Conservation (phyloP, 1,140 invertebrate species). For the Adelges cooleyi region DNA sequence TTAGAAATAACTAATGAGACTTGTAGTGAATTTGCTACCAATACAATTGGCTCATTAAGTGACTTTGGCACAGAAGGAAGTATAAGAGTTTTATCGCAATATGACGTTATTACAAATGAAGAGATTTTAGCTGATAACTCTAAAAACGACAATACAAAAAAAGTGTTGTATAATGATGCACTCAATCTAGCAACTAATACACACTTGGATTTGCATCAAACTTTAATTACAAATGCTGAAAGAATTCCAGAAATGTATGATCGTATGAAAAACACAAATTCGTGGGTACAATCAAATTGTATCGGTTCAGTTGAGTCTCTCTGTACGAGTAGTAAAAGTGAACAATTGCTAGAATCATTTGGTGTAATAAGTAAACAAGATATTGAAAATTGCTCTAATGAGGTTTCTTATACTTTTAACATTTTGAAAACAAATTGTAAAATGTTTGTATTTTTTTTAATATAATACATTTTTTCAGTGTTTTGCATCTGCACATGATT, state of each 20-base stretch:
- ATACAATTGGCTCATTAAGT: not conserved
- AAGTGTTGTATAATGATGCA: conserved; percentile 2
- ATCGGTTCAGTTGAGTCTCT: not conserved
- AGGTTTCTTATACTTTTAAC: too few relatives aligned
- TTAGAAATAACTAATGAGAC: not conserved
- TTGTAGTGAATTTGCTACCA: not conserved
- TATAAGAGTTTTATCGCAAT: conserved; percentile 4
- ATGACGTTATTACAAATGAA: conserved; percentile 2
- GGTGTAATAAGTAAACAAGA: not conserved
- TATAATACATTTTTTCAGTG: too few relatives aligned
- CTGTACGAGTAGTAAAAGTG: not conserved
- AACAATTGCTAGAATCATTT: not conserved
- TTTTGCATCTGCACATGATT: too few relatives aligned
- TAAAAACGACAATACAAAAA: not conserved
- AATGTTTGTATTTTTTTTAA: not conserved
- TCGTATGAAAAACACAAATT: not conserved
- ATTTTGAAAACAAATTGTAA: too few relatives aligned
- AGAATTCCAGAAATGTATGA: not conserved
- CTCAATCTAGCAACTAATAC: not conserved
- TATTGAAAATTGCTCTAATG: not conserved
- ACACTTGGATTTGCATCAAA: not conserved
- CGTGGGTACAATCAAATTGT: not conserved
- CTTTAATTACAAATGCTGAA: not conserved
- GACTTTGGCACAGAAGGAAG: conserved; percentile 3
- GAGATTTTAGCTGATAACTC: not conserved